Conservation (phyloP, 2,113 vertebrate genomes). For the Bubo blakistoni region DNA sequence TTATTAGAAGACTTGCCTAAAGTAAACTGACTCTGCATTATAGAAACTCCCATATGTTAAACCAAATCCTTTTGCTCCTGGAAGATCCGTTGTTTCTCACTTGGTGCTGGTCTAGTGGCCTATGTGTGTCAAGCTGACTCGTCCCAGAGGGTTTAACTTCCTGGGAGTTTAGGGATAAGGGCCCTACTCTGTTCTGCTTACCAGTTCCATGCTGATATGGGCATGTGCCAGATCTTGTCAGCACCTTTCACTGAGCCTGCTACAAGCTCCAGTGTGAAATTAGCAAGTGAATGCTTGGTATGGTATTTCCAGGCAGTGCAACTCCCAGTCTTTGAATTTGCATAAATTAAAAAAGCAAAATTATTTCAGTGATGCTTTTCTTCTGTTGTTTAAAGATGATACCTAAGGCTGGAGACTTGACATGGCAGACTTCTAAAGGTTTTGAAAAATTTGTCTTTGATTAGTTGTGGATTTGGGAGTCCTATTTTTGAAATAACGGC, state of each 20-base stretch:
- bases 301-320: neutral
- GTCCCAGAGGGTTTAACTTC: neutral
- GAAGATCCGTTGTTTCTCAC: neutral
- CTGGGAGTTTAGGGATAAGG: neutral
- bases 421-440: neutral
- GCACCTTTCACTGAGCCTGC: neutral
- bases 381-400: neutral
- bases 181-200: neutral
- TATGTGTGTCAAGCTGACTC: fast-evolving
- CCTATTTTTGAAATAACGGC: neutral
- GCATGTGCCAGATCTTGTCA: neutral
- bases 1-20: neutral
- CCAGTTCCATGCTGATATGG: neutral
- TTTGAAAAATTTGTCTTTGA: neutral
- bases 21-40: neutral
- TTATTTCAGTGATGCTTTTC: neutral
- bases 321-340: neutral
- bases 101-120: neutral
- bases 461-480: neutral
- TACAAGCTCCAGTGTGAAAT: neutral
- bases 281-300: neutral
- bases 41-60: neutral
- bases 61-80: neutral
- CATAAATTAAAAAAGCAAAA: neutral
- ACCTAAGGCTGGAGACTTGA: neutral